Conservation (phyloP, 2,888 invertebrate genomes). For the Cheilosia scutellata region DNA sequence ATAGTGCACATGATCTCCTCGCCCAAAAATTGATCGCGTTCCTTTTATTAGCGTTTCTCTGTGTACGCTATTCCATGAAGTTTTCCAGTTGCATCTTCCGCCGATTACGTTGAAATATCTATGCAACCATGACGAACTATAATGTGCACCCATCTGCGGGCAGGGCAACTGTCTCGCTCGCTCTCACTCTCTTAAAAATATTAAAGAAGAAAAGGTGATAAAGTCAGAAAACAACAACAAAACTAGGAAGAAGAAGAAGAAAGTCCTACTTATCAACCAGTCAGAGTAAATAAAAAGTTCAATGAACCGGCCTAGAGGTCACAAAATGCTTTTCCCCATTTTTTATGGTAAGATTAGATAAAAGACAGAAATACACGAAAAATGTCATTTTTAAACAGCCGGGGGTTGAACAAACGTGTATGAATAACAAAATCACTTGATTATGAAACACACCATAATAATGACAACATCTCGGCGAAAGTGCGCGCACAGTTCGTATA, state of each 20-base stretch:
- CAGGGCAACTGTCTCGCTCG: not conserved
- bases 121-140: not conserved
- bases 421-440: conserved; percentile 44
- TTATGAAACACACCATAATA: conserved; percentile 40
- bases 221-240: not conserved
- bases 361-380: conserved; percentile 18
- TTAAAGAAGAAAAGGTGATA: not conserved
- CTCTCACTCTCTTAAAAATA: not conserved
- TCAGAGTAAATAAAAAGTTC: conserved; percentile 80
- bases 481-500: conserved; percentile 27
- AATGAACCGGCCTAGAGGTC: conserved; percentile 78
- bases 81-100: conserved; percentile 8
- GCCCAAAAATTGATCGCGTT: too few relatives aligned
- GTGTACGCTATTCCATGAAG: too few relatives aligned
- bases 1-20: too few relatives aligned
- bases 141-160: not conserved
- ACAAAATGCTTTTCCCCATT: conserved; percentile 35
- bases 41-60: too few relatives aligned
- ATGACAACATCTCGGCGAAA: conserved; percentile 29
- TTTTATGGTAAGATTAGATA: conserved; percentile 55
- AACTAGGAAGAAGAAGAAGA: conserved; percentile 16
- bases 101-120: conserved; percentile 13
- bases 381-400: not conserved
- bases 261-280: conserved; percentile 51
- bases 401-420: conserved; percentile 28